Evolutionary conservation across 2,113 vertebrate genomes (phyloP).

Genomic region (Anguilla japonica): DNA sequence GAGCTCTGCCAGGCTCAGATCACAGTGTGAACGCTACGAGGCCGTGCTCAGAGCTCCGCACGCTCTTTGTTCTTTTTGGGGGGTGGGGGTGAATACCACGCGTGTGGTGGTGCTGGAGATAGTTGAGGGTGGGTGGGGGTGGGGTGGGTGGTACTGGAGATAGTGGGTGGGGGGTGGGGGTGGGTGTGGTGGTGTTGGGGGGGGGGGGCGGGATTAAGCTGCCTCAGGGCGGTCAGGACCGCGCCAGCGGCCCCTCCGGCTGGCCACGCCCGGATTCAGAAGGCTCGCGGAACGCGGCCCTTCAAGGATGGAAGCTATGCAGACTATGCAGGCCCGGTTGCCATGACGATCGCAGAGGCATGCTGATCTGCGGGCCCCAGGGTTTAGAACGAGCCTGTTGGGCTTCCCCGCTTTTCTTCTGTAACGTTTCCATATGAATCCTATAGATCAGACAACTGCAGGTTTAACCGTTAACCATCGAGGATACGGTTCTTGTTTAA

Average conservation of each 20-base stretch:
- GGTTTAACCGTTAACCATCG: neutral
- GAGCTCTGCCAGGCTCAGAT: slow-evolving; percentile 30
- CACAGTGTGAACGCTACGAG: slow-evolving; percentile 26
- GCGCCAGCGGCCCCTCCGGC: slow-evolving; percentile 5
- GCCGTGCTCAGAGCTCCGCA: slow-evolving; percentile 35
- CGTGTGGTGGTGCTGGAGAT: slow-evolving; percentile 2
- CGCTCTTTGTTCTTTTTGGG: slow-evolving; percentile 24
- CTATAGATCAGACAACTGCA: neutral
- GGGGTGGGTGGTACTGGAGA: neutral
- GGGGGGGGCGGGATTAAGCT: neutral
- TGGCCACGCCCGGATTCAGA: neutral
- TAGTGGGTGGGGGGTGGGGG: neutral
- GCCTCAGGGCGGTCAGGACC: slow-evolving; percentile 11
- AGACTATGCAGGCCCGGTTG: neutral
- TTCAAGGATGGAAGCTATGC: neutral
- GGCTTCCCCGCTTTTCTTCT: neutral
- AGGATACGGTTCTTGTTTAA: neutral
- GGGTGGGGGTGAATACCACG: slow-evolving; percentile 27
- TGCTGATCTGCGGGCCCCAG: neutral
- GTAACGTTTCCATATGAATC: neutral
- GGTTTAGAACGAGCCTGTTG: neutral
- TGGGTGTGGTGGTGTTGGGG: slow-evolving; percentile 6
- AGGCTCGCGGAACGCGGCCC: neutral
- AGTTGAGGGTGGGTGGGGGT: neutral
- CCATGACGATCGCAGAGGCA: neutral